Evolutionary conservation across 2,888 invertebrate species (phyloP).

Genomic region (Sepiola atlantica): DNA sequence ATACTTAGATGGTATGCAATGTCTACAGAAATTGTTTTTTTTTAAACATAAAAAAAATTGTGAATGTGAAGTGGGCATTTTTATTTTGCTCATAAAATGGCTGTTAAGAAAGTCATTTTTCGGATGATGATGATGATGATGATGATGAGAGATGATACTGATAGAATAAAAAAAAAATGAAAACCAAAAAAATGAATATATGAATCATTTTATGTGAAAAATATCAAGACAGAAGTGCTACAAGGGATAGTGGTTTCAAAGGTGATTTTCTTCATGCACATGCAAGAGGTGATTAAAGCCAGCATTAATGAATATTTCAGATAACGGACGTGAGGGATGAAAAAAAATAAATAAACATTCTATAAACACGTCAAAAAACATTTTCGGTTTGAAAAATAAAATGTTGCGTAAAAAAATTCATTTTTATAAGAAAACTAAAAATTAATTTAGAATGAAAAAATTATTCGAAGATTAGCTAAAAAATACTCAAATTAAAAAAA

Average conservation of each 20-base stretch:
- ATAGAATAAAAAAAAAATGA: not conserved
- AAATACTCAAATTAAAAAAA: not conserved
- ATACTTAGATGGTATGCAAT: not conserved
- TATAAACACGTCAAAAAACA: not conserved
- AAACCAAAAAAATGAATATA: not conserved
- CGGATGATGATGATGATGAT: not conserved
- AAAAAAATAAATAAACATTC: too few species aligned
- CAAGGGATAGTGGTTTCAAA: not conserved
- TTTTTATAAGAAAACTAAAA: not conserved
- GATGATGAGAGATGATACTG: not conserved
- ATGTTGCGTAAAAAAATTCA: not conserved
- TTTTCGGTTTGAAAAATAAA: not conserved
- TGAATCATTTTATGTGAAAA: not conserved
- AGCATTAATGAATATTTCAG: not conserved
- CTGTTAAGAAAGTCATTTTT: not conserved
- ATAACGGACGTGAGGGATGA: not conserved
- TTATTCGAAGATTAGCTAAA: not conserved
- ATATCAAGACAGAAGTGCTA: constrained; percentile 8
- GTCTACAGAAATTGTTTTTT: not conserved
- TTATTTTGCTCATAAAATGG: not conserved
- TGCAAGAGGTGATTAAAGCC: not conserved
- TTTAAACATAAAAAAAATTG: not conserved
- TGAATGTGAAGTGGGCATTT: not conserved
- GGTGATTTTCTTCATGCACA: not conserved
- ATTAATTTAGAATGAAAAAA: not conserved